Conservation (phyloP, 2,888 invertebrate species). For the Pseudeuparius sepicola region DNA sequence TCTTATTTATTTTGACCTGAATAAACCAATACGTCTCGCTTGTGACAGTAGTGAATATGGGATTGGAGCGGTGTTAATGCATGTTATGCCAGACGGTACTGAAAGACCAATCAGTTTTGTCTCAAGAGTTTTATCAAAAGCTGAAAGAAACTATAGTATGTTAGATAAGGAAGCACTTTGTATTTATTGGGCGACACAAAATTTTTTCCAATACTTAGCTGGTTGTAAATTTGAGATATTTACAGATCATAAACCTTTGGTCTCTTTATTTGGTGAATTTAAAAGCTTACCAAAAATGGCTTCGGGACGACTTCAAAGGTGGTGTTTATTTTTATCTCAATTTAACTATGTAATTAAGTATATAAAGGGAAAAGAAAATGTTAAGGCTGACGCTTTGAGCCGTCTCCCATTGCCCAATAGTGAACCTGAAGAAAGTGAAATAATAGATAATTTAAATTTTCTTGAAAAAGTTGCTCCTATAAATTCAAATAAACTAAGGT, state of each 20-base stretch:
- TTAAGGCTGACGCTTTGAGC: conserved; percentile 4
- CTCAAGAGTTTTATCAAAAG: conserved; percentile 16
- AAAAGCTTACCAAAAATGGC: conserved; percentile 28
- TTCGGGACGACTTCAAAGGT: conserved; percentile 23
- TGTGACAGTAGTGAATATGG: conserved; percentile 15
- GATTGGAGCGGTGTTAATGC: conserved; percentile 16
- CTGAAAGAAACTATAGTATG: conserved; percentile 17
- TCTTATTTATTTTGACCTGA: conserved; percentile 4
- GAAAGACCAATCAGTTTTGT: conserved; percentile 20
- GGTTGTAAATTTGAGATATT: conserved; percentile 3
- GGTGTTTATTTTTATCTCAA: conserved; percentile 19
- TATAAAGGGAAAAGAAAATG: conserved; percentile 13
- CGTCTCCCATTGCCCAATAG: neutral
- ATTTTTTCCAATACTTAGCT: conserved; percentile 4
- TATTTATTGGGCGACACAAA: conserved; percentile 20
- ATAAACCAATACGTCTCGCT: conserved; percentile 6
- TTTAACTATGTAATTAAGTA: conserved; percentile 19
- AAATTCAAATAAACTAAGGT: conserved; percentile 5
- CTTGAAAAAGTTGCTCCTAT: conserved; percentile 6
- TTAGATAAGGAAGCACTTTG: conserved; percentile 19
- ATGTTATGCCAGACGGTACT: conserved; percentile 16
- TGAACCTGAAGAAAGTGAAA: conserved; percentile 1
- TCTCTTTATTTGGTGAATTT: conserved; percentile 4
- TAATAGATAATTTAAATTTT: conserved; percentile 12
- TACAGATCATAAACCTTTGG: conserved; percentile 7